These are phyloP conservation scores for Drosophila sproati DNA, from an alignment of 1,140 invertebrate species.

Conservation along the genomic window DNA sequence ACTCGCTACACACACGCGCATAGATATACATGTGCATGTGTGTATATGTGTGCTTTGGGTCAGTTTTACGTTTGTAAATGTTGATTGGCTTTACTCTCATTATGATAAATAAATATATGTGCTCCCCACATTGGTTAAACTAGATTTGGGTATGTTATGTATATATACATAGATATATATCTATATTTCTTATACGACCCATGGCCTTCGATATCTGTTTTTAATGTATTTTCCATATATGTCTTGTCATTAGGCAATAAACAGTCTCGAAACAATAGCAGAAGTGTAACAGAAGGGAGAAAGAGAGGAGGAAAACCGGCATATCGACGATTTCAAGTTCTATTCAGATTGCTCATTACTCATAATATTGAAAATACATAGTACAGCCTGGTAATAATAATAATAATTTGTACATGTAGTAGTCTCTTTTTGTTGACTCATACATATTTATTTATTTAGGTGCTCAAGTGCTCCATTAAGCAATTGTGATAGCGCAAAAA, in stretches of 20 bases:
- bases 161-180: constrained; percentile 1
- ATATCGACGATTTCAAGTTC: constrained; percentile 46
- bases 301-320: constrained; percentile 1
- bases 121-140: constrained; percentile 34
- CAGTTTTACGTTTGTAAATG: constrained; percentile 31
- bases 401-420: constrained; percentile 21
- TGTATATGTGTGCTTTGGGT: constrained; percentile 24
- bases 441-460: constrained; percentile 4
- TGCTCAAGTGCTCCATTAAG: constrained; percentile 15
- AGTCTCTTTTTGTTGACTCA: constrained; percentile 19
- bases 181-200: constrained; percentile 36
- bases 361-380: constrained; percentile 58
- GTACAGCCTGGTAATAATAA: not conserved
- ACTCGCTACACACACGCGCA: constrained; percentile 21
- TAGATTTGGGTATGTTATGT: constrained; percentile 34
- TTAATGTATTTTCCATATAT: constrained; percentile 58
- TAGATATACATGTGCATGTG: not conserved
- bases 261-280: constrained; percentile 27
- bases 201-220: constrained; percentile 18
- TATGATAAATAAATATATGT: constrained; percentile 57
- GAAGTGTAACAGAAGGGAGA: constrained; percentile 23
- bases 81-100: constrained; percentile 25
- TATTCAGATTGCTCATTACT: constrained; percentile 71
- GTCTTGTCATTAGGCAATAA: constrained; percentile 30
- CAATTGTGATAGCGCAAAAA: constrained; percentile 7